Base-by-base conservation (phyloP, 2,888 invertebrate genomes). In the Aromia moschata region DNA sequence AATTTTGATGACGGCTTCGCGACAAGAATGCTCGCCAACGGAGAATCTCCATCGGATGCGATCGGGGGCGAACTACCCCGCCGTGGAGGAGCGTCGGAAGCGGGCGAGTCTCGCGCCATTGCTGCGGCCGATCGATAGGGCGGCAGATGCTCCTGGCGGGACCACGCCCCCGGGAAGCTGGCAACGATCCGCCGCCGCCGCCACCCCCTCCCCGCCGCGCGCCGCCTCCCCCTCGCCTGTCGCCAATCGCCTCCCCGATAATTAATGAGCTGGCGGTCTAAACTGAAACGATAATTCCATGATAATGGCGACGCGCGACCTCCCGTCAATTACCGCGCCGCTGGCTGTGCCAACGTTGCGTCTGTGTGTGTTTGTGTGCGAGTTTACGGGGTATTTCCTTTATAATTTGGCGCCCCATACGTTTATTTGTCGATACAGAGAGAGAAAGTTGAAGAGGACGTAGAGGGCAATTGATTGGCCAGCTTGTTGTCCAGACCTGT, bases 261-360 rank as follows among this genome's bases (percentile, higher is more conserved):
- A 79, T 79, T 79, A 79, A 79, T 79, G 79, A 73, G 74, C 70
- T 72, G 74, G 79, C 75, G 80, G 79, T 79, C 77, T 70, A 75
- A 79, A 80, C 78, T 81, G 81, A 81, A 80, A 81, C 80, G 80
- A 80, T 80, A 80, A 81, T 80, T 79, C 81, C 80, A 82, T 80
- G 77, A 80, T 85, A 84, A 85, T 84, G 80, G 82, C 77, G 74
- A 77, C 75, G 77, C 76, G 78, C 80, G 79, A 79, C 79, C 79
- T 76, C 83, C 66, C 70, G 72, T 75, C 76, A 75, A 72, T 76
- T 76, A 74, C 72, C 70, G 71, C 70, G n/a, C n/a, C n/a, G n/a
- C n/a, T n/a, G n/a, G n/a, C n/a, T n/a, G n/a, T n/a, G n/a, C n/a
- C n/a, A 57, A 10, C 33, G 58, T 54, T 53, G 47, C 40, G n/a